Evolutionary conservation across 2,797 vertebrate species (phyloP).

Genomic region (Malacoctenus gilli): DNA sequence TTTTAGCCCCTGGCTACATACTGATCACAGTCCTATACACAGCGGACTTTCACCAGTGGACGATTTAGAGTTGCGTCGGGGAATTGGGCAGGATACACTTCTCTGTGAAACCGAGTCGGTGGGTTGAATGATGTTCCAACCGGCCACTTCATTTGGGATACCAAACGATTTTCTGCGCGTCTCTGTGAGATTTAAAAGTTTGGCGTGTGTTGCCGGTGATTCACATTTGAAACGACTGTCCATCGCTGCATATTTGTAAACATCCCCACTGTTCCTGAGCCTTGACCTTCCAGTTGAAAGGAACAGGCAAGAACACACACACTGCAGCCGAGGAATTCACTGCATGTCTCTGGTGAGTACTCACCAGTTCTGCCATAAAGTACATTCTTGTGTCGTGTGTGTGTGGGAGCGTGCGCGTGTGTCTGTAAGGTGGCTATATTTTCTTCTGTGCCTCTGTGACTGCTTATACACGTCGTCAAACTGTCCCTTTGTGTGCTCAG

Average conservation of each 20-base stretch:
- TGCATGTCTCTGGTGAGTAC: constrained; percentile 17
- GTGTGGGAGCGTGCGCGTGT: too few species aligned
- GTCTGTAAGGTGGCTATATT: neutral
- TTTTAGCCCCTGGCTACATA: too few species aligned
- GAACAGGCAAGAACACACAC: constrained; percentile 63
- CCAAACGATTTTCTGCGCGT: too few species aligned
- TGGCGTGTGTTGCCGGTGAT: constrained; percentile 6
- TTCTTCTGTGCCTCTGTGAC: neutral
- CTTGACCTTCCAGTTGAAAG: constrained; percentile 63
- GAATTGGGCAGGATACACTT: too few species aligned
- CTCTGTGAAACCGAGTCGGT: too few species aligned
- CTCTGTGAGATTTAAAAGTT: constrained; percentile 2
- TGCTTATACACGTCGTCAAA: constrained; percentile 4
- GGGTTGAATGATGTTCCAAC: too few species aligned
- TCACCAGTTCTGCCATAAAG: constrained; percentile 28
- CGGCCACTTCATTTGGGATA: too few species aligned
- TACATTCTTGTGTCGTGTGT: neutral
- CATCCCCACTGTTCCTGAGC: constrained; percentile 45
- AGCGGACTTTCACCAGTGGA: too few species aligned
- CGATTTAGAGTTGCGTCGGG: too few species aligned
- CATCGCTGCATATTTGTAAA: constrained; percentile 42
- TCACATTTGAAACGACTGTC: constrained; percentile 8
- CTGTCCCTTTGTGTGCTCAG: neutral
- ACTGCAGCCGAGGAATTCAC: constrained; percentile 34
- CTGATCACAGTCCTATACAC: too few species aligned